Percentiles rank a stretch among this genome's conserved stretches.
Conservation (phyloP, 2,888 invertebrate species). For the Drosophila leonis region DNA sequence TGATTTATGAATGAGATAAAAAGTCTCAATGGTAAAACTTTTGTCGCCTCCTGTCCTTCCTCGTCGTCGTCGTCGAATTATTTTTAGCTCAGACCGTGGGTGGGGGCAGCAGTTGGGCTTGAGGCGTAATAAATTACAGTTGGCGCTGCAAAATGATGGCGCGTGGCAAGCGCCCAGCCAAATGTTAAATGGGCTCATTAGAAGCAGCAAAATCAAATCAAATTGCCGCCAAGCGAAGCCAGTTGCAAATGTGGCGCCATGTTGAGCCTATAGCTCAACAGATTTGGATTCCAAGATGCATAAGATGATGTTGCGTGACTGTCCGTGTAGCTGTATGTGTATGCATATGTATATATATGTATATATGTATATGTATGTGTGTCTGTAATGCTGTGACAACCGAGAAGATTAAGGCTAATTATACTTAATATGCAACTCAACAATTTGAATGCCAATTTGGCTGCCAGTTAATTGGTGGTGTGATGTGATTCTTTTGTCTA, state of each 20-base stretch:
- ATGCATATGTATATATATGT: conserved; percentile 13
- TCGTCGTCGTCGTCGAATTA: conserved; percentile 31
- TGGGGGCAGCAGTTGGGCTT: neutral
- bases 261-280: neutral
- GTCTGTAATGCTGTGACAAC: conserved; percentile 5
- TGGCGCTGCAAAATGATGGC: conserved; percentile 30
- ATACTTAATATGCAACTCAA: conserved; percentile 25
- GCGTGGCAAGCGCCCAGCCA: conserved; percentile 33
- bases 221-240: conserved; percentile 19
- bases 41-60: conserved; percentile 32
- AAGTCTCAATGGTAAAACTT: conserved; percentile 64
- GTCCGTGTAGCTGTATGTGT: conserved; percentile 4
- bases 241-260: conserved; percentile 3
- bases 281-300: neutral
- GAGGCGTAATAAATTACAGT: conserved; percentile 59
- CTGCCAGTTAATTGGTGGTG: neutral
- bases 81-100: conserved; percentile 41
- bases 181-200: conserved; percentile 69
- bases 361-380: conserved; percentile 14
- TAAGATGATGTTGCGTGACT: neutral
- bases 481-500: neutral
- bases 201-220: conserved; percentile 32
- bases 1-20: conserved; percentile 75
- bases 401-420: conserved; percentile 9
- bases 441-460: conserved; percentile 18